Base-by-base conservation (phyloP, 2,797 vertebrate species). In the Falco novaeseelandiae region DNA sequence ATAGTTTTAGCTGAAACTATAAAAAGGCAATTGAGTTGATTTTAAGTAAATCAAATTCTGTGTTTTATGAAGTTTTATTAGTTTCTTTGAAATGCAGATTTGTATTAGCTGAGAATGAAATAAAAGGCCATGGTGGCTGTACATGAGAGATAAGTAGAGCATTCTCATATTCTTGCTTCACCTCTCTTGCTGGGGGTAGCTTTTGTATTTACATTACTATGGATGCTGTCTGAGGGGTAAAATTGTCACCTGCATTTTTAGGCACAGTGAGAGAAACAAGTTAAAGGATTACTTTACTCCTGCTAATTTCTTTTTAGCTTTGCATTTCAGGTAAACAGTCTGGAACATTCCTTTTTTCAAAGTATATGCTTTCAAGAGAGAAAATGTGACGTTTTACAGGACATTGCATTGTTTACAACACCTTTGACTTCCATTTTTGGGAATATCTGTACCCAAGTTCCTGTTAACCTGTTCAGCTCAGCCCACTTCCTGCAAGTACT, bases 61-160 rank as follows among this genome's bases (percentile, higher is more conserved):
- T 88, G 44, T 63, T 92, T 93, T 93, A 87, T 83, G 55, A 79
- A 83, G 36, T 84, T 93, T 83, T 95, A 78, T 87, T 84, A 61
- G 52, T 61, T 96, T 92, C 88, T 93, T 90, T 96, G 94, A 96
- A 94, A 91, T 95, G 61, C 72, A 96, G 67, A 96, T 96, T 95
- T 87, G 22, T 42, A 86, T 96, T 91, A 95, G 70, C 70, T 72
- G 26, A 95, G 36, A 34, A 46, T 69, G 73, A 91, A 96, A 95
- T 92, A 92, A 96, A 97, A 93, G 38, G 72, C 44, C 46, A 51
- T 16, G 17, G 74, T 83, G 69, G 71, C 95, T 96, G 95, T 83
- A 86, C 51, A n/a, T 36, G 66, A 66, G 78, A 88, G 95, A 93
- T 90, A 96, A 96, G 82, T 76, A 71, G n/a, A 85, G 2, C 17